Conservation (phyloP, 1,140 invertebrate species). For the Rhagoletis zephyria region DNA sequence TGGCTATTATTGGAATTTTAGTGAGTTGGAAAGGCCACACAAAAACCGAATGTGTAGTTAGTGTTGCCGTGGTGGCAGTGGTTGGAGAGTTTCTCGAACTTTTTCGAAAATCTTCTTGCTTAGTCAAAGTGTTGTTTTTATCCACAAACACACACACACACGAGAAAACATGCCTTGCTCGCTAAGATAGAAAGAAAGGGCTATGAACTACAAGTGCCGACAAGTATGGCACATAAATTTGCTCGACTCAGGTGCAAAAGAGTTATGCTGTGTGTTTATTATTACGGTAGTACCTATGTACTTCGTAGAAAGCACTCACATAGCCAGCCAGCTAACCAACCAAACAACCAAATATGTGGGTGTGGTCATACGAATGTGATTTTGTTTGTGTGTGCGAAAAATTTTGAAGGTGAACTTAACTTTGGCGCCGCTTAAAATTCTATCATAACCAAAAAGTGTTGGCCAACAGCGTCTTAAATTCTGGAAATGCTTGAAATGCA, state of each 20-base stretch:
- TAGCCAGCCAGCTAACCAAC: not conserved
- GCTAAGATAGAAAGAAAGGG: not conserved
- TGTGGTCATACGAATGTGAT: not conserved
- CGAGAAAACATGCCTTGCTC: not conserved
- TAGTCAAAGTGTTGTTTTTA: not conserved
- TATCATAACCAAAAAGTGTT: not conserved
- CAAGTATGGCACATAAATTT: constrained; percentile 26
- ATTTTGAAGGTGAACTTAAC: constrained; percentile 21
- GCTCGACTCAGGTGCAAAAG: constrained; percentile 33
- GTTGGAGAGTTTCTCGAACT: too few species aligned
- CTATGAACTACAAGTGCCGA: constrained; percentile 8
- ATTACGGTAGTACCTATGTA: not conserved
- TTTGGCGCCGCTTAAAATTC: constrained; percentile 2
- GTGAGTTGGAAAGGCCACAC: too few species aligned
- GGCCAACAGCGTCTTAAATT: not conserved
- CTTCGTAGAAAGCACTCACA: not conserved
- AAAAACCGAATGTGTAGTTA: too few species aligned
- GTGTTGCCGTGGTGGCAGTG: too few species aligned
- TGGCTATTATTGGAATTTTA: too few species aligned
- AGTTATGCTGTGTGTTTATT: constrained; percentile 46
- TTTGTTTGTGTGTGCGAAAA: not conserved
- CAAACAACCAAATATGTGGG: not conserved
- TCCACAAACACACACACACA: not conserved
- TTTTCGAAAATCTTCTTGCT: too few species aligned
- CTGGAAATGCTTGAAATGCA: not conserved